Conservation (phyloP, 2,113 vertebrate genomes). For the Saccopteryx bilineata region DNA sequence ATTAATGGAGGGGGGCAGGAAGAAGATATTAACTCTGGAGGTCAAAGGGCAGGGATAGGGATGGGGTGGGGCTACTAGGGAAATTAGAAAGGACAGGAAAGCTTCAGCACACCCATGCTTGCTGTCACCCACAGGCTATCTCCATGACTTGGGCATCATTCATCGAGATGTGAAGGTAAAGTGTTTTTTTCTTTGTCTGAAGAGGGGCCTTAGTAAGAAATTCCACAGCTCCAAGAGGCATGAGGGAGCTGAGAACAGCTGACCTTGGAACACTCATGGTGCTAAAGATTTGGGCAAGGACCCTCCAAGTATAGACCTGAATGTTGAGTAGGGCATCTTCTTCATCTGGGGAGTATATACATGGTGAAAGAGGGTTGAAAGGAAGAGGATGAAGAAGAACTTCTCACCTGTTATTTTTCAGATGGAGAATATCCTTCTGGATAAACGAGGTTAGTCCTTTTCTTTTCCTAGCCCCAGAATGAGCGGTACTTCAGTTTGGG, state of each 20-base stretch:
- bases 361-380: slow-evolving; percentile 43
- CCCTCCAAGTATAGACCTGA: not conserved
- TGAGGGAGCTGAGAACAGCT: not conserved
- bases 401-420: slow-evolving; percentile 84
- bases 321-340: not conserved
- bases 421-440: slow-evolving; percentile 98
- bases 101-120: not conserved
- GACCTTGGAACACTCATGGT: not conserved
- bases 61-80: not conserved
- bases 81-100: slow-evolving; percentile 29
- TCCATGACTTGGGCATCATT: slow-evolving; percentile 95
- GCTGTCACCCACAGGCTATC: slow-evolving; percentile 90
- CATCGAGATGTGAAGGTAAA: slow-evolving; percentile 97
- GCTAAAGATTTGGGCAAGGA: slow-evolving; percentile 22
- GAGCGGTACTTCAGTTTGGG: not conserved
- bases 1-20: not conserved
- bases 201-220: slow-evolving; percentile 39
- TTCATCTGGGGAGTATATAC: slow-evolving; percentile 11
- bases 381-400: slow-evolving; percentile 16
- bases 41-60: not conserved
- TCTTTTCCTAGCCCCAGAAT: not conserved
- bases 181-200: slow-evolving; percentile 48
- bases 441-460: slow-evolving; percentile 92
- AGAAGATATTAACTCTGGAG: slow-evolving; percentile 24
- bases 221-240: slow-evolving; percentile 3